Evolutionary conservation across 1,140 invertebrate genomes (phyloP), one percentile per base, ranked within the genome.

Genomic region (Pseudomyrmex concolor): DNA sequence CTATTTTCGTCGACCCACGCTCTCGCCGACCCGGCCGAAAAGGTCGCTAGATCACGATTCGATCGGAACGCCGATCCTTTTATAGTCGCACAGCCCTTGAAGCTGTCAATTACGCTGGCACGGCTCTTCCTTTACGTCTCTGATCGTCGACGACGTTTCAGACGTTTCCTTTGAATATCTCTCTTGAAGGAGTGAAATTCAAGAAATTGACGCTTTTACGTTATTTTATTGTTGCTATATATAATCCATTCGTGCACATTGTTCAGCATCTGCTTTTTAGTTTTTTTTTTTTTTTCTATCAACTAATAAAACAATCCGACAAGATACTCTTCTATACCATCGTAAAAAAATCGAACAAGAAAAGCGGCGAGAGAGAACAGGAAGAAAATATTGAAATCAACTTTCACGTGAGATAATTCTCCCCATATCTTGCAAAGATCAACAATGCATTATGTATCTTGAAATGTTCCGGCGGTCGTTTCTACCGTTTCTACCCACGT

Each of bases 1-100:
- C 87, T 81, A 81, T 84, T 87, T 86, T 62, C 68, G 74, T 76
- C 88, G 80, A 78, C 77, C 82, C 72, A 78, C 77, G 48, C 76
- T 64, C 15, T 71, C 67, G 22, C 17, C 62, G 64, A 50, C 48
- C 55, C 71, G 50, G 48, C 60, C 60, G 51, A 84, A 77, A 87
- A 74, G 62, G 54, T 67, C 83, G 80, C 48, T 82, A 80, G 77
- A 70, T 88, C 80, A 84, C 70, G 81, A 86, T 80, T 82, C 87
- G 84, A 89, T 85, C 64, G 54, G 9, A 1, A 22, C 19, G 25
- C 34, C n/a, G n/a, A 48, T 76, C n/a, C 68, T 64, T 55, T 81
- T 43, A 25, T 57, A 22, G 17, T 57, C 19, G 17, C 3, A 9
- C 1, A 22, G 13, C 67, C 25, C 73, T 70, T 22, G 45, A 10